Evolutionary conservation across 2,797 vertebrate genomes (phyloP).

Genomic region (Pagetopsis macropterus): DNA sequence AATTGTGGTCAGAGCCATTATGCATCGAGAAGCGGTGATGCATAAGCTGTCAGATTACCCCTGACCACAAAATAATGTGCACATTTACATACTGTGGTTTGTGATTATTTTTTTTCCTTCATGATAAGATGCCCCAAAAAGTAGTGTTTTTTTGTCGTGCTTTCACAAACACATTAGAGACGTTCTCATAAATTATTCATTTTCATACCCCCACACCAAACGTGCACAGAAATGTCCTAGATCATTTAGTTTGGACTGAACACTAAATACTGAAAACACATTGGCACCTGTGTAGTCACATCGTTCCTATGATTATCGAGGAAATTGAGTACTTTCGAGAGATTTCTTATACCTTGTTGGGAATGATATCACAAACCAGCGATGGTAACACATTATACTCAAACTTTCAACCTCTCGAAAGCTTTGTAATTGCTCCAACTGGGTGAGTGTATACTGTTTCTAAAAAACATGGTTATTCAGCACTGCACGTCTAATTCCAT

Average conservation of each 20-base stretch:
- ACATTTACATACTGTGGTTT: conserved; percentile 76
- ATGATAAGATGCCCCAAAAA: conserved; percentile 70
- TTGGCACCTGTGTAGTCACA: conserved; percentile 56
- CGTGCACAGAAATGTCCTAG: conserved; percentile 61
- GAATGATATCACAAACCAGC: conserved; percentile 34
- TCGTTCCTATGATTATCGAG: conserved; percentile 51
- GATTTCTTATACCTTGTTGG: conserved; percentile 47
- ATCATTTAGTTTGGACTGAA: conserved; percentile 70
- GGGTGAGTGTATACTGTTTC: conserved; percentile 23
- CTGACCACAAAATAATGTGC: conserved; percentile 81
- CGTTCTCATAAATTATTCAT: conserved; percentile 76
- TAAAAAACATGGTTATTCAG: conserved; percentile 5
- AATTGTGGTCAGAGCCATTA: conserved; percentile 80
- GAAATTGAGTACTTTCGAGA: conserved; percentile 55
- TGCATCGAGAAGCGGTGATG: conserved; percentile 70
- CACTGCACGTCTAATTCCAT: conserved; percentile 6
- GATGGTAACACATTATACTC: conserved; percentile 24
- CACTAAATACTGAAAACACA: conserved; percentile 57
- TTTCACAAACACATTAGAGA: conserved; percentile 69
- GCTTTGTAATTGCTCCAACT: conserved; percentile 33
- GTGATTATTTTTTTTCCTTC: conserved; percentile 55
- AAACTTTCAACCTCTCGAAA: conserved; percentile 32
- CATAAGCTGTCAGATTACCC: conserved; percentile 77
- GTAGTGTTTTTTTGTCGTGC: conserved; percentile 45
- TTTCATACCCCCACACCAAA: conserved; percentile 45